Base-by-base conservation (phyloP, 2,113 vertebrate genomes). In the Lepus europaeus region DNA sequence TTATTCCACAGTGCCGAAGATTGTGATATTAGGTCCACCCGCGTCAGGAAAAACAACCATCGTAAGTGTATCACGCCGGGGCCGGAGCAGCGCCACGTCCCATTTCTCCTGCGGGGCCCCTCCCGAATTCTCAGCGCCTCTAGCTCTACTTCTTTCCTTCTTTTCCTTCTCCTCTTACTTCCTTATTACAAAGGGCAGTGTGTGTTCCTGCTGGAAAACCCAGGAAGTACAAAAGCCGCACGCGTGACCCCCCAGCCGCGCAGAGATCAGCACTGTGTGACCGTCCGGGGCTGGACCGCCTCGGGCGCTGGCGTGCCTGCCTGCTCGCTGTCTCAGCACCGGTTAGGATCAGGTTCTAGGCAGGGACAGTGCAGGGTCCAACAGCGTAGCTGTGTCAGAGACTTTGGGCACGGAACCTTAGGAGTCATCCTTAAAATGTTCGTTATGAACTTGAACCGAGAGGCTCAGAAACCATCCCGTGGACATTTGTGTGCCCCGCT, bases 1-100 rank as follows among this genome's bases (percentile, higher is more conserved):
- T 93, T 96, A 5, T 93, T 96, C 97, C 83, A 39, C 95, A 98
- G 98, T 98, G 98, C 98, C 98, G 96, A 97, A 96, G 97, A 97
- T 98, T 63, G 96, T 97, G 68, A 87, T 99, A 78, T 95, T 99
- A 59, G 99, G 99, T 7, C 99, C 99, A 4, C 99, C 99, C 2
- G 98, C 98, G 96, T 98, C 99, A 6, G 99, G 99, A 70, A 99
- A 99, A 93, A 97, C 98, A 1, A 98, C 99, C 0, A 98, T 99
- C 94, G 98, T 99, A 97, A 98, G 98, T 99, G 96, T 68, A 7
- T 23, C 23, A 0, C 25, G 2, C 88, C 89, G 66, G 4, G 25
- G 79, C 19, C 39, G 9, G 3, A 17, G 56, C 8, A 3, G 36
- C 5, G 63, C 33, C 16, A 33, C 20, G 7, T 8, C n/a, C 87